These are phyloP conservation scores for Nothocercus julius DNA, from an alignment of 2,113 vertebrate genomes.

Conservation along the genomic window DNA sequence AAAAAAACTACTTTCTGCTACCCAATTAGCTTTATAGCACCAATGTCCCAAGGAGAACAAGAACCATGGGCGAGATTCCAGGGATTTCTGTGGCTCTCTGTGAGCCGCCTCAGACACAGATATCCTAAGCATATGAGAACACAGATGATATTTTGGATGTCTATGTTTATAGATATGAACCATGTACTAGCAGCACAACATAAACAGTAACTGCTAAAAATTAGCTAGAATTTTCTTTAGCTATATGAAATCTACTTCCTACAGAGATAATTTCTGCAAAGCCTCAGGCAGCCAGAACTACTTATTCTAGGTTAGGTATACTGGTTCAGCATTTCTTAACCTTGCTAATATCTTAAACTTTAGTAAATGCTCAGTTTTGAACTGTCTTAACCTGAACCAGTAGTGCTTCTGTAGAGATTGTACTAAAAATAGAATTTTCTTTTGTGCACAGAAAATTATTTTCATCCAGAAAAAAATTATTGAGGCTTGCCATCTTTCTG, in stretches of 20 bases:
- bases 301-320: background rate
- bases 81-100: background rate
- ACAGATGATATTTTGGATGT: accelerated
- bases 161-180: background rate
- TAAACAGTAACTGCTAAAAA: background rate
- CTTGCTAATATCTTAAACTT: background rate
- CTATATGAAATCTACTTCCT: background rate
- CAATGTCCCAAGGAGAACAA: background rate
- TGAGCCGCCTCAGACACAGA: background rate
- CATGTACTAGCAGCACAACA: background rate
- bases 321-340: background rate
- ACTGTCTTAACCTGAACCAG: background rate
- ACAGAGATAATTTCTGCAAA: background rate
- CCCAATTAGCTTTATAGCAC: background rate
- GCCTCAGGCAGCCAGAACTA: background rate
- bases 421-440: conserved; percentile 5
- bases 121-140: background rate
- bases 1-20: background rate
- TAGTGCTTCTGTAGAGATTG: background rate
- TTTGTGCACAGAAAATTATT: conserved; percentile 1
- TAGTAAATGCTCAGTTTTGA: background rate
- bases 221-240: background rate
- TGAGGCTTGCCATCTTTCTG: background rate
- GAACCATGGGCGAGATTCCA: background rate
- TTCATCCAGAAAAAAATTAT: conserved; percentile 16